Base-by-base conservation (phyloP, 1,140 invertebrate species). In the Triops longicaudatus region DNA sequence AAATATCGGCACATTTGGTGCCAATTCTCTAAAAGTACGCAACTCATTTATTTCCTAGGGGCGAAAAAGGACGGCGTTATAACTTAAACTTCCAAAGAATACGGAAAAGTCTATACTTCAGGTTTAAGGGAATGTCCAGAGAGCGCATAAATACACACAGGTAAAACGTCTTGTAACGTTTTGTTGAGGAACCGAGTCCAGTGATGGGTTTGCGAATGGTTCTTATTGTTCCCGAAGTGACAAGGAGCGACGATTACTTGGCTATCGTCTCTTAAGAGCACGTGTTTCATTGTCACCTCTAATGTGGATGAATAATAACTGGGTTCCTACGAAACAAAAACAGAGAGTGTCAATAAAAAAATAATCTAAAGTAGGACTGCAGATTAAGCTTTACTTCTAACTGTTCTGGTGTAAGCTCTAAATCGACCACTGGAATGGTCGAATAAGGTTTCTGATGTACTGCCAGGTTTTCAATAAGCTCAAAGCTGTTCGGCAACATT, bases 241-340 rank as follows among this genome's bases (percentile, higher is more conserved):
- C 72, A 77, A 6, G 76, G 76, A 28, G 76, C 76, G 72, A 77
- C 72, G 41, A 72, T 73, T 5, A 77, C 72, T 26, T 77, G 76
- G 26, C 42, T 77, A 44, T 73, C 76, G 44, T 77, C 76, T 28
- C 76, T 72, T 26, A 77, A 73, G 12, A 77, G 71, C 14, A 77
- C 43, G 72, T 77, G 76, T 77, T 77, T 77, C 37, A 77, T 73
- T 9, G 73, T 73, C 17, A 77, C 72, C 26, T 77, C 76, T 41
- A 77, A 28, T 37, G 73, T 77, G 37, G 50, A 63, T n/a, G 50
- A 63, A 22, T 14, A 63, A 22, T 63, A 63, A 63, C 50, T 63
- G 50, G 50, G 50, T 17, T 63, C 50, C 50, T 63, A n/a, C n/a
- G 22, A 63, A 22, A 63, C 2, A 63, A 63, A n/a, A 63, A 0